Percentiles rank a stretch among this genome's conserved stretches.
phyloP scores from a whole-genome alignment of 1,140 invertebrate genomes.

The Polypedilum pembai region DNA sequence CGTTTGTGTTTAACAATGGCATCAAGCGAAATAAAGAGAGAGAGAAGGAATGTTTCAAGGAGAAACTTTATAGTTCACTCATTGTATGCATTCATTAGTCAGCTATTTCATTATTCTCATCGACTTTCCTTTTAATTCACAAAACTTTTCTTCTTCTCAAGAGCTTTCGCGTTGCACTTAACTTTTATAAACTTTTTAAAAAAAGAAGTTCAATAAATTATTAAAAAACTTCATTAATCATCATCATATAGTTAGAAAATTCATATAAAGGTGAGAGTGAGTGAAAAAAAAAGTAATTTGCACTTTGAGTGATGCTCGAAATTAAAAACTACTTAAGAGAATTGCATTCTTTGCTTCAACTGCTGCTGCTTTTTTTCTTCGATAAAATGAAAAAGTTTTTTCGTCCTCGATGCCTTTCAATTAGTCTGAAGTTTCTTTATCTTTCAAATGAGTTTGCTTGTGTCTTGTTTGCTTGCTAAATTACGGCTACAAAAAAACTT shows the following conservation, averaged over 20 bases:
- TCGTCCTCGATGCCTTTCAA: neutral
- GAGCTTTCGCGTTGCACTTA: no score
- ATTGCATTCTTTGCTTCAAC: constrained; percentile 2
- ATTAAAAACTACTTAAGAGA: constrained; percentile 14
- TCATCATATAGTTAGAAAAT: neutral
- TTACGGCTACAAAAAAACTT: constrained; percentile 6
- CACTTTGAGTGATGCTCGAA: constrained; percentile 16
- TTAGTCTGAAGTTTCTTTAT: constrained; percentile 14
- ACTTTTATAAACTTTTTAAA: neutral
- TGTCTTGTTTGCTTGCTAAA: constrained; percentile 8
- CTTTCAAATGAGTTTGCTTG: constrained; percentile 8
- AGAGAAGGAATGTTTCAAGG: no score
- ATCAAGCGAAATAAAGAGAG: no score
- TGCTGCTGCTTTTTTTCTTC: neutral
- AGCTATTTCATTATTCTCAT: no score
- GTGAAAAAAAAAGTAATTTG: constrained; percentile 16
- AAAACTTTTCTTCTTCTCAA: no score
- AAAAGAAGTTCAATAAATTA: constrained; percentile 14
- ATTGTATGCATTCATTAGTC: no score
- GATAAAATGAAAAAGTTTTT: constrained; percentile 19
- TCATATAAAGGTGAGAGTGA: no score
- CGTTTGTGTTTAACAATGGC: no score
- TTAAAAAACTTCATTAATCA: constrained; percentile 14
- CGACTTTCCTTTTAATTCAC: no score
- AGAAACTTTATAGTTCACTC: no score